Base-by-base conservation (phyloP, 1,140 invertebrate genomes). In the Heliconius himera region DNA sequence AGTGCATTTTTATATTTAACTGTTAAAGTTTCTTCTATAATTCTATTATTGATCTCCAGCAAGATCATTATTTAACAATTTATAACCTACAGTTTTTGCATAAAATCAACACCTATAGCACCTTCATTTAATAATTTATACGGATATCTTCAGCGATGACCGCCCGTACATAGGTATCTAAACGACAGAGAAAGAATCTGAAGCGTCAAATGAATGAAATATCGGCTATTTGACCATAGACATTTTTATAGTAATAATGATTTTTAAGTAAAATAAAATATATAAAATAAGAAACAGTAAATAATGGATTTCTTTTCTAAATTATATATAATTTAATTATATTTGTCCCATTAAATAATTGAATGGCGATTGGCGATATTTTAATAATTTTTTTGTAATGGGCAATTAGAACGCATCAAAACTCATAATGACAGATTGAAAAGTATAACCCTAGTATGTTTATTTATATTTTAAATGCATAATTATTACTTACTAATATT, bases 1-100 rank as follows among this genome's bases (percentile, higher is more conserved):
- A 98, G 95, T 88, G 97, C 97, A 97, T 99, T 99, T 95, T 97
- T 98, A 95, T 99, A 99, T 96, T 99, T 99, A 82, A 98, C 96
- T 88, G 97, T 97, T 90, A 99, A 96, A 60, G 98, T 98, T 95
- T 99, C 99, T 96, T 99, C 98, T 85, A 99, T 97, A 95, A 99
- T 99, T 94, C 98, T 97, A 96, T 99, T 99, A 95, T 99, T 99
- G 95, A 99, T 99, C 96, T 99, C 99, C 87, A 99, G 96, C 93
- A 99, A 96, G 96, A 99, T 99, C 99, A 99, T 99, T 95, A 94
- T 96, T 95, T 91, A 92, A 92, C 88, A 92, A 92, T 92, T 90
- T 91, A 92, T 93, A 93, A 89, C 91, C 94, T 94, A 94, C 92
- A 92, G 89, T 81, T 91, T 92, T 93, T 90, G 90, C 92, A 94